Base-by-base conservation (phyloP, 2,797 vertebrate genomes). In the Gallinago stenura region DNA sequence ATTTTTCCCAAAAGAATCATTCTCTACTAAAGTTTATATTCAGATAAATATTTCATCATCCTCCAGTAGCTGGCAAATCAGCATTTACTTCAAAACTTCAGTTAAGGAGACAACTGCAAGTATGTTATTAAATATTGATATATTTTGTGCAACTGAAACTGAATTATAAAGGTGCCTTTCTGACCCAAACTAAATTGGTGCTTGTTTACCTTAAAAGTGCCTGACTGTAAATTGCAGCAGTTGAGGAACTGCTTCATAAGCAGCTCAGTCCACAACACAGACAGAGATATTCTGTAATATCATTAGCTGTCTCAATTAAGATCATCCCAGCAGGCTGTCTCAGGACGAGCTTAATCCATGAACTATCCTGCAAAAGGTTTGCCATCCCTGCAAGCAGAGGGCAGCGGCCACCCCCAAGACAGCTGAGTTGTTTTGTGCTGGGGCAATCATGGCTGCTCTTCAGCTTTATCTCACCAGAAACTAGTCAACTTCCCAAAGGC, bases 11-110 rank as follows among this genome's bases (percentile, higher is more conserved):
- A 50, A 89, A 76, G 15, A 90, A 56, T 46, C 0, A 60, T 70
- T 92, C 83, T 64, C 53, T 82, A 61, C 45, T 66, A 4, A 89
- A 43, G 21, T 72, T 79, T 87, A 76, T 65, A 71, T 68, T 83
- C 33, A 83, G 28, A 39, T 96, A 90, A 94, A 86, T 88, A 97
- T 60, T 94, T 90, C 22, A 89, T 66, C 35, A 81, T 82, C 17
- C 22, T 92, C 30, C 51, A 58, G 35, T 33, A 93, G 51, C 30
- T 82, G n/a, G n/a, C 35, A 89, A 69, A 93, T 69, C 77, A 92
- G 24, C 39, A 92, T 60, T 72, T 8, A 92, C 35, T 64, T 90
- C 78, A 84, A 58, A 93, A 88, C 48, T 84, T 84, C 73, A 66
- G 48, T 79, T 87, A 76, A 76, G 83, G 25, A 92, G 21, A 89